Evolutionary conservation across 2,113 vertebrate species (phyloP).

Genomic region (Pandion haliaetus): DNA sequence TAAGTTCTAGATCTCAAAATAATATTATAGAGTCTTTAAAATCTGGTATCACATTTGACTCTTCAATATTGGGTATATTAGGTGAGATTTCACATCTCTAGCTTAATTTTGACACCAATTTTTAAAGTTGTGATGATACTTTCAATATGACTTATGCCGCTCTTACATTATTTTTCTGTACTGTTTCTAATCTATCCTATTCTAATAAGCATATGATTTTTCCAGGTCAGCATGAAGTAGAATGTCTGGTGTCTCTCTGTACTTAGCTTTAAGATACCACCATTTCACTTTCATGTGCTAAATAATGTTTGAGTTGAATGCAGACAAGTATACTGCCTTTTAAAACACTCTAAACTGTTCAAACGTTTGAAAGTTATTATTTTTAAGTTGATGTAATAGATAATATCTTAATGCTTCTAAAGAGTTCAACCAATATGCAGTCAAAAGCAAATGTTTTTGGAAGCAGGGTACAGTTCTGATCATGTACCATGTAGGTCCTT

Average conservation of each 20-base stretch:
- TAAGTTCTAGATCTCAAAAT: conserved; percentile 15
- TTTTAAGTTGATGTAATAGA: background rate
- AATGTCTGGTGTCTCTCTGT: conserved; percentile 11
- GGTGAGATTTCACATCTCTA: conserved; percentile 13
- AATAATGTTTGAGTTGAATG: background rate
- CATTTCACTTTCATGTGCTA: background rate
- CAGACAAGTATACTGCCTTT: background rate
- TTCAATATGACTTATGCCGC: background rate
- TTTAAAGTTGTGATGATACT: conserved; percentile 14
- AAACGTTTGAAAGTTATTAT: background rate
- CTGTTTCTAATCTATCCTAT: background rate
- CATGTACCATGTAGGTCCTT: background rate
- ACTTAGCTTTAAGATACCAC: background rate
- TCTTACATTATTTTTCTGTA: background rate
- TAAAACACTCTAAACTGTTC: background rate
- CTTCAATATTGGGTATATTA: background rate
- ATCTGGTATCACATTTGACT: background rate
- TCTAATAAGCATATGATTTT: conserved; percentile 23
- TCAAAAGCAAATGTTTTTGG: background rate
- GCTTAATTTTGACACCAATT: background rate
- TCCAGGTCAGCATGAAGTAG: background rate
- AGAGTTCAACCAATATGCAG: background rate
- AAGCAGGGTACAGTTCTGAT: background rate
- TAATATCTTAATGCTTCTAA: background rate
- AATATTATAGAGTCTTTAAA: conserved; percentile 11